A percentile compares a stretch with the other conserved stretches of the same genome.
phyloP scores from a whole-genome alignment of 2,113 vertebrate genomes.

The Balaenoptera acutorostrata region DNA sequence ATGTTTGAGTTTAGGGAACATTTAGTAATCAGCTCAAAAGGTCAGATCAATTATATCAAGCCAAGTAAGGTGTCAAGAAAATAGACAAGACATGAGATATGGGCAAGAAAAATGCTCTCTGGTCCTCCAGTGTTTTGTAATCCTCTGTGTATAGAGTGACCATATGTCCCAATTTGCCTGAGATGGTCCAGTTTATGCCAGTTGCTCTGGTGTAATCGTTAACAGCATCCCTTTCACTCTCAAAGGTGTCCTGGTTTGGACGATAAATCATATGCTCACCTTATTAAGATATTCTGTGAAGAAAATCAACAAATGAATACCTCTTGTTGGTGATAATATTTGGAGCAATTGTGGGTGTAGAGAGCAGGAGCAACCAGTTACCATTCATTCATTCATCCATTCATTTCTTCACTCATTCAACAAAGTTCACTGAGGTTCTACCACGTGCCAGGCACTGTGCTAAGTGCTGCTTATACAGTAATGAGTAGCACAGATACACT shows the following conservation, averaged over 20 bases:
- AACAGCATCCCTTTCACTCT: neutral
- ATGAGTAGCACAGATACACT: neutral
- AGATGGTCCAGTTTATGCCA: neutral
- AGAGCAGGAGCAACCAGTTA: neutral
- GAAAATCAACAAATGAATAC: neutral
- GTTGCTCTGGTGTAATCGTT: neutral
- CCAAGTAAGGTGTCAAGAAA: neutral
- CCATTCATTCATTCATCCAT: neutral
- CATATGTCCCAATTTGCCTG: neutral
- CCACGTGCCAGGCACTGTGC: neutral
- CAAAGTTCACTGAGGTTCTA: neutral
- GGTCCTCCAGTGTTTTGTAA: neutral
- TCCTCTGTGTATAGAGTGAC: neutral
- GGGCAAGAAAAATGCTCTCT: neutral
- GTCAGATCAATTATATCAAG: slow-evolving; percentile 23
- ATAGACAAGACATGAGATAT: neutral
- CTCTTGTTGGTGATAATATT: neutral
- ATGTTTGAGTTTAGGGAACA: neutral
- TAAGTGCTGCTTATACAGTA: neutral
- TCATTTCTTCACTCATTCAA: neutral
- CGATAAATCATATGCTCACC: neutral
- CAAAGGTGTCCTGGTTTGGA: neutral
- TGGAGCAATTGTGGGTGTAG: neutral
- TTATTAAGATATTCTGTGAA: neutral
- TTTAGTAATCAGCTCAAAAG: slow-evolving; percentile 9